phyloP scores from a whole-genome alignment of 2,113 vertebrate species.

The Channa argus region DNA sequence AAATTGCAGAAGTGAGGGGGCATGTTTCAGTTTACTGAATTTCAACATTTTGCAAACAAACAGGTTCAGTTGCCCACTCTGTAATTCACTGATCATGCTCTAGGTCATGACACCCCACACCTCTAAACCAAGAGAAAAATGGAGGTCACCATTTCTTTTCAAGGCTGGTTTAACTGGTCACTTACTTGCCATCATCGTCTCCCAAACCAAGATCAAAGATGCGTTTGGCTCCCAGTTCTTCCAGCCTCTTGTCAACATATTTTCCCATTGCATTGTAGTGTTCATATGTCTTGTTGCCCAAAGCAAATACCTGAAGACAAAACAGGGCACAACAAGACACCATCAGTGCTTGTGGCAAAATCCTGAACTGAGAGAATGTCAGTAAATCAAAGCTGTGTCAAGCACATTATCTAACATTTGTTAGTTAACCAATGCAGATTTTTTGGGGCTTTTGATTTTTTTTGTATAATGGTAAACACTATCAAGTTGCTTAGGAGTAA shows the following conservation, averaged over 20 bases:
- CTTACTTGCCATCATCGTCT: slow-evolving; percentile 97
- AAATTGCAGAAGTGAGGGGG: not conserved
- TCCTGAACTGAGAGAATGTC: not conserved
- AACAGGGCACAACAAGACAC: not conserved
- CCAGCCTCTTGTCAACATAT: slow-evolving; percentile 93
- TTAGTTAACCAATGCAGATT: no score
- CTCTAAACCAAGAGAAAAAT: not conserved
- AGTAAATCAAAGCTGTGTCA: no score
- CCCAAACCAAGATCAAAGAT: slow-evolving; percentile 96
- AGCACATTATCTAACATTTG: no score
- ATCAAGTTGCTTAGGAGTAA: no score
- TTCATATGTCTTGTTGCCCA: slow-evolving; percentile 98
- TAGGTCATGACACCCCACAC: not conserved
- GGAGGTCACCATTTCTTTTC: not conserved
- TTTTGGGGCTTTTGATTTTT: no score
- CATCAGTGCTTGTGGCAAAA: not conserved
- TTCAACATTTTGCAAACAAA: not conserved
- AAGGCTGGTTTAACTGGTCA: slow-evolving; percentile 41
- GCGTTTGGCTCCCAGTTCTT: slow-evolving; percentile 91
- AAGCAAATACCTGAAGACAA: slow-evolving; percentile 89
- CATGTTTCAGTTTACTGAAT: not conserved
- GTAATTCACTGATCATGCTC: not conserved
- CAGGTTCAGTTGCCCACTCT: not conserved
- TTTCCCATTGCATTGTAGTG: slow-evolving; percentile 99
- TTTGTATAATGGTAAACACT: no score